Conservation (phyloP, 1,140 invertebrate genomes). For the Papilio aristodemus region DNA sequence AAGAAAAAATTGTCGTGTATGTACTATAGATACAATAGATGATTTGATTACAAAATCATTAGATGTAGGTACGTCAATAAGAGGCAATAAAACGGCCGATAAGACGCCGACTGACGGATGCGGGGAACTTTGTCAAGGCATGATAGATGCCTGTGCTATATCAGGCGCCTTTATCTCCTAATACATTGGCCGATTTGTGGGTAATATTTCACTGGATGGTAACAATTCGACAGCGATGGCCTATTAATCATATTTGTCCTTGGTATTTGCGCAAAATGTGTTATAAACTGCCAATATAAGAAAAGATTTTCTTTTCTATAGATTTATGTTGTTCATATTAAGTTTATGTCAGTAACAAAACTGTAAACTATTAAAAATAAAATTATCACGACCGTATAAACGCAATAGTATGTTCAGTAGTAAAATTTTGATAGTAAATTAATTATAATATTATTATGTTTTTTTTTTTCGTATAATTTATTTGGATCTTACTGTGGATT, state of each 20-base stretch:
- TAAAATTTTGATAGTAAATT: too few relatives aligned
- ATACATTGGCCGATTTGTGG: slow-evolving; percentile 20
- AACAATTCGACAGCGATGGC: slow-evolving; percentile 22
- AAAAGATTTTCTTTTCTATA: slow-evolving; percentile 6
- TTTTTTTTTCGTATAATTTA: too few relatives aligned
- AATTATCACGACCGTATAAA: background rate
- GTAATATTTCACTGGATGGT: slow-evolving; percentile 10
- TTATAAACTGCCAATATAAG: slow-evolving; percentile 1
- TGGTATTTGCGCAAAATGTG: slow-evolving; percentile 11
- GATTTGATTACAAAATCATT: background rate
- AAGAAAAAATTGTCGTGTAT: too few relatives aligned
- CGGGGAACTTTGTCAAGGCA: slow-evolving; percentile 12
- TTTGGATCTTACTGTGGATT: too few relatives aligned
- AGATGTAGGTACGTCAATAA: background rate
- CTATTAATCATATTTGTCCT: slow-evolving; percentile 22
- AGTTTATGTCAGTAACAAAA: background rate
- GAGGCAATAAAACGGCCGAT: slow-evolving; percentile 16
- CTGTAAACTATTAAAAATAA: too few relatives aligned
- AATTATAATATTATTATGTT: too few relatives aligned
- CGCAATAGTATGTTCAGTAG: too few relatives aligned
- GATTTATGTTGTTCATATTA: slow-evolving; percentile 6
- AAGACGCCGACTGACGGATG: slow-evolving; percentile 19
- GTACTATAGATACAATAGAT: too few relatives aligned
- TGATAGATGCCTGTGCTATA: slow-evolving; percentile 3
- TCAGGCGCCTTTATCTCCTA: slow-evolving; percentile 15